These are phyloP conservation scores for Clunio marinus DNA, from an alignment of 2,888 invertebrate species.

Conservation along the genomic window DNA sequence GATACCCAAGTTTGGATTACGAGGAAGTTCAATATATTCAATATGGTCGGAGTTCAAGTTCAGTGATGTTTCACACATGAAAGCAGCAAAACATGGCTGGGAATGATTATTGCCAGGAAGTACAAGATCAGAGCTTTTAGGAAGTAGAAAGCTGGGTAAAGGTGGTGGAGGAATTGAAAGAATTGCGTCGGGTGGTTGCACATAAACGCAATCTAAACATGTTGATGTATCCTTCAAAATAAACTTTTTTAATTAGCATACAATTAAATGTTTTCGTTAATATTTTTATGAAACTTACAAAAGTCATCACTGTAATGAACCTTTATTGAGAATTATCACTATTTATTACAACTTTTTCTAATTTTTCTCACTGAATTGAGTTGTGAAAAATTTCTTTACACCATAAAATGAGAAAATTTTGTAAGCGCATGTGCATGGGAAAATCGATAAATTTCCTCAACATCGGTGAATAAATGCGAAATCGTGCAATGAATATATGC, in stretches of 20 bases:
- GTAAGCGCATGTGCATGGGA: background rate
- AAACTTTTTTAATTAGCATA: background rate
- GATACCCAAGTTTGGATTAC: conserved; percentile 59
- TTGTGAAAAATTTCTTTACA: conserved; percentile 26
- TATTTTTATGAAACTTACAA: conserved; percentile 19
- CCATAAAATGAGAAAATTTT: conserved; percentile 6
- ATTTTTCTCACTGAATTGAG: conserved; percentile 2
- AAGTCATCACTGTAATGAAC: conserved; percentile 1
- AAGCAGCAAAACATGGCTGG: conserved; percentile 62
- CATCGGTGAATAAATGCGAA: too few species aligned
- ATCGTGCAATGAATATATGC: too few species aligned
- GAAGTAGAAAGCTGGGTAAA: conserved; percentile 66
- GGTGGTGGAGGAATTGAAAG: conserved; percentile 82
- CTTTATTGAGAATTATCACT: background rate
- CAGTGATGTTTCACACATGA: conserved; percentile 59
- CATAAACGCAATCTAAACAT: conserved; percentile 32
- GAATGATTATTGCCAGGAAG: conserved; percentile 56
- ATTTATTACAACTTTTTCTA: background rate
- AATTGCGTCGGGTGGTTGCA: conserved; percentile 70
- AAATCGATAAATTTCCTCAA: too few species aligned
- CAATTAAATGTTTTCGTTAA: background rate
- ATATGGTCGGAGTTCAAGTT: conserved; percentile 61
- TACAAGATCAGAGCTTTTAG: conserved; percentile 50
- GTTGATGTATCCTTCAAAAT: conserved; percentile 10
- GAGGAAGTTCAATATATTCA: conserved; percentile 74